Conservation (phyloP, 2,797 vertebrate genomes). For the Heliangelus exortis region DNA sequence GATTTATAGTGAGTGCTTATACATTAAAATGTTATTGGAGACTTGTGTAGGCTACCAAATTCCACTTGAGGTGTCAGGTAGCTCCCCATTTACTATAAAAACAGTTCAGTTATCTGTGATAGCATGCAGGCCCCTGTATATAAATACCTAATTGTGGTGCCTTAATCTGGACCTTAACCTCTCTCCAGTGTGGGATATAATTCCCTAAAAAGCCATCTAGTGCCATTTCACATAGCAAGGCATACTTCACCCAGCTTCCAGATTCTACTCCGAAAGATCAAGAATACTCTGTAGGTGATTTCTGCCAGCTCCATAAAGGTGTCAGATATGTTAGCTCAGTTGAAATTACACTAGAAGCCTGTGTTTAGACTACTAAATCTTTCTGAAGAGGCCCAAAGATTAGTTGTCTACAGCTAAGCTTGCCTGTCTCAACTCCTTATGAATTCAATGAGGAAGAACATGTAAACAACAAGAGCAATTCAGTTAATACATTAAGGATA, state of each 20-base stretch:
- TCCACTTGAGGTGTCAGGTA: background rate
- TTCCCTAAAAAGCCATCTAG: background rate
- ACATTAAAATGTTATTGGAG: background rate
- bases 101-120: background rate
- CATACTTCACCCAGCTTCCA: background rate
- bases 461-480: background rate
- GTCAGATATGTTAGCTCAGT: background rate
- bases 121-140: fast-evolving
- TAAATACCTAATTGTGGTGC: background rate
- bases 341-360: background rate
- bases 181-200: background rate
- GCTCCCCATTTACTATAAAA: background rate
- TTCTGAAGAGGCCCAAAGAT: background rate
- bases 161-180: background rate
- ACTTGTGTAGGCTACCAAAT: background rate
- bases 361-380: background rate
- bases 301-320: background rate
- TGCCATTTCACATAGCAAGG: background rate
- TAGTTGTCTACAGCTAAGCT: background rate
- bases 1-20: background rate
- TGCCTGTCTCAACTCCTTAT: background rate
- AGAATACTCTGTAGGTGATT: background rate
- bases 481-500: background rate
- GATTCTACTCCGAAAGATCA: background rate
- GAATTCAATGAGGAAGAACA: background rate